These are phyloP conservation scores for Cotesia chilonis DNA, from an alignment of 1,140 invertebrate genomes.

Conservation along the genomic window DNA sequence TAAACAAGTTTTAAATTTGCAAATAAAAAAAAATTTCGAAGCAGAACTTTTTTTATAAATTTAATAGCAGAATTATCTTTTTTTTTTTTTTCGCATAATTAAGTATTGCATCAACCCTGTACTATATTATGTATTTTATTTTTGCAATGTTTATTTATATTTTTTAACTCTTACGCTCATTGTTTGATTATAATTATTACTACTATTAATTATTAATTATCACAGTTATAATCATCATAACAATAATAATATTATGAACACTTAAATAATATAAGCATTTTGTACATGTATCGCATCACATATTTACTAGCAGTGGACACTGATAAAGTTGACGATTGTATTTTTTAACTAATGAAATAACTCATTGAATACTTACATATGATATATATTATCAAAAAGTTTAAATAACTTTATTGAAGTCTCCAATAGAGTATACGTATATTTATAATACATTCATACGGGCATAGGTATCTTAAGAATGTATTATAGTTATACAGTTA, in stretches of 20 bases:
- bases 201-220: slow-evolving; percentile 6
- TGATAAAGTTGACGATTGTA: slow-evolving; percentile 31
- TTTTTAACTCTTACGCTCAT: neutral
- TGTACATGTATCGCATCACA: slow-evolving; percentile 35
- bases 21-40: too few relatives aligned
- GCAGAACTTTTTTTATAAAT: too few relatives aligned
- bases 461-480: slow-evolving; percentile 13
- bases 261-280: slow-evolving; percentile 23
- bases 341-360: slow-evolving; percentile 21
- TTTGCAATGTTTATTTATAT: neutral
- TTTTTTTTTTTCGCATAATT: slow-evolving; percentile 5
- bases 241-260: slow-evolving; percentile 5
- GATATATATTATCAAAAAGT: neutral
- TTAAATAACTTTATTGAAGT: slow-evolving; percentile 29
- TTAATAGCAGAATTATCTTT: neutral
- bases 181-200: neutral
- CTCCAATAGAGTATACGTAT: slow-evolving; percentile 26
- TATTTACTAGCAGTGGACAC: slow-evolving; percentile 17
- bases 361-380: neutral
- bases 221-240: neutral
- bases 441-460: slow-evolving; percentile 31
- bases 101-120: slow-evolving; percentile 1
- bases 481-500: slow-evolving; percentile 30
- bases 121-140: slow-evolving; percentile 8
- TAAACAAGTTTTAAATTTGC: too few relatives aligned